Percentiles rank a stretch among this genome's conserved stretches.
These are phyloP conservation scores for Pheucticus melanocephalus DNA, from an alignment of 2,113 vertebrate genomes.

Conservation along the genomic window DNA sequence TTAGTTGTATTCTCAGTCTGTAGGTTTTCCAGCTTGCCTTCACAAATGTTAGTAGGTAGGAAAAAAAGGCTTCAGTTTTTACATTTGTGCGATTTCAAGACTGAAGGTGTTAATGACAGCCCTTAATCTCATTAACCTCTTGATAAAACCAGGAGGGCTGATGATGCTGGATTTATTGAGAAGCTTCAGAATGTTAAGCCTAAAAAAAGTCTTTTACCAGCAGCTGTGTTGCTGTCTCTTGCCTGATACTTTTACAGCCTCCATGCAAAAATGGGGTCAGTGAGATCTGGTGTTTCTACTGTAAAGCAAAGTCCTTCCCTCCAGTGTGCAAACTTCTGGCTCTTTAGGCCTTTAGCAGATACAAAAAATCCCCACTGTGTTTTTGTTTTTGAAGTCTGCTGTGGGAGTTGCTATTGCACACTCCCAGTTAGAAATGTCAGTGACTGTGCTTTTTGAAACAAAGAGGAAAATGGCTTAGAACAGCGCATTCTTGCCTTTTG, in stretches of 20 bases:
- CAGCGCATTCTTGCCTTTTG: slow-evolving; percentile 31
- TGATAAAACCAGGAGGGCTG: background rate
- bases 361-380: too few relatives aligned
- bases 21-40: background rate
- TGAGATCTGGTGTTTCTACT: background rate
- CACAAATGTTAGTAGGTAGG: background rate
- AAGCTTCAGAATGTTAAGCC: background rate
- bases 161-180: background rate
- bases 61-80: background rate
- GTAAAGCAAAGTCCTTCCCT: background rate
- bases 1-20: background rate
- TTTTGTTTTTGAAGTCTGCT: background rate
- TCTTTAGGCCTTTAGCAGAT: background rate
- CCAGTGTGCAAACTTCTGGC: background rate
- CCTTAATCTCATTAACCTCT: background rate
- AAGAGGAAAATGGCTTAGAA: slow-evolving; percentile 1
- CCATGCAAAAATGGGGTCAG: background rate
- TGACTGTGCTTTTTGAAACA: background rate
- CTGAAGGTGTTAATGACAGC: background rate
- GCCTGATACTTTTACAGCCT: background rate
- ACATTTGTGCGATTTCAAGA: background rate
- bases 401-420: background rate
- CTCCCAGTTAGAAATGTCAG: background rate
- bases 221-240: background rate
- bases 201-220: background rate